These are phyloP conservation scores for Lepidocyrtoides sp. DNA, from an alignment of 2,888 invertebrate genomes.

Conservation along the genomic window DNA sequence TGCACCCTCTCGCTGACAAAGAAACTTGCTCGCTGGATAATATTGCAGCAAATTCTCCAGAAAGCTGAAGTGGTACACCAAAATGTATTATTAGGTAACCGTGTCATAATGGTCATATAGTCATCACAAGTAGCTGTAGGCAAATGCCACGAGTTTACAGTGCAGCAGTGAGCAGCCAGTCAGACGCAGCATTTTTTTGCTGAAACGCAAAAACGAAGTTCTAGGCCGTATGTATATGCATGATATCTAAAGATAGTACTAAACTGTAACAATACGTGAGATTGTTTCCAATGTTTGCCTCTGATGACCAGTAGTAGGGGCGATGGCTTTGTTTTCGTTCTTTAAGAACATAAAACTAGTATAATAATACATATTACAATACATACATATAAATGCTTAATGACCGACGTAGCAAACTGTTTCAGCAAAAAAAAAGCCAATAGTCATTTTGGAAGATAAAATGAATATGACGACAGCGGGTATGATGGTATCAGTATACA, in stretches of 20 bases:
- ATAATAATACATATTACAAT: neutral
- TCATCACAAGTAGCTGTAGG: neutral
- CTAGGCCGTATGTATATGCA: too few relatives aligned
- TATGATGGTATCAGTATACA: too few relatives aligned
- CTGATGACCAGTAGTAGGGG: neutral
- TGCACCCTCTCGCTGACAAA: neutral
- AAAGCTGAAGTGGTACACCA: neutral
- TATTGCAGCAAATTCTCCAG: neutral
- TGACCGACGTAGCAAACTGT: neutral
- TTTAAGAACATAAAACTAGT: neutral
- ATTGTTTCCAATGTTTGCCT: neutral
- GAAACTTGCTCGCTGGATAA: neutral
- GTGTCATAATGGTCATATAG: neutral
- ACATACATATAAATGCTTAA: neutral
- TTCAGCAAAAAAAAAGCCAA: constrained; percentile 21
- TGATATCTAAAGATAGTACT: too few relatives aligned
- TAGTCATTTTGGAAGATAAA: neutral
- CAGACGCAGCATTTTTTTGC: too few relatives aligned
- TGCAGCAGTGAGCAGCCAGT: too few relatives aligned
- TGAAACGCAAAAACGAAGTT: neutral
- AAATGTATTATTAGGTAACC: neutral
- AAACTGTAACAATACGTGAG: too few relatives aligned
- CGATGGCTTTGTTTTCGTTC: neutral
- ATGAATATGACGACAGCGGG: neutral
- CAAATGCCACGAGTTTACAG: neutral